These are phyloP conservation scores for Grus americana DNA, from an alignment of 2,113 vertebrate species.

Conservation along the genomic window DNA sequence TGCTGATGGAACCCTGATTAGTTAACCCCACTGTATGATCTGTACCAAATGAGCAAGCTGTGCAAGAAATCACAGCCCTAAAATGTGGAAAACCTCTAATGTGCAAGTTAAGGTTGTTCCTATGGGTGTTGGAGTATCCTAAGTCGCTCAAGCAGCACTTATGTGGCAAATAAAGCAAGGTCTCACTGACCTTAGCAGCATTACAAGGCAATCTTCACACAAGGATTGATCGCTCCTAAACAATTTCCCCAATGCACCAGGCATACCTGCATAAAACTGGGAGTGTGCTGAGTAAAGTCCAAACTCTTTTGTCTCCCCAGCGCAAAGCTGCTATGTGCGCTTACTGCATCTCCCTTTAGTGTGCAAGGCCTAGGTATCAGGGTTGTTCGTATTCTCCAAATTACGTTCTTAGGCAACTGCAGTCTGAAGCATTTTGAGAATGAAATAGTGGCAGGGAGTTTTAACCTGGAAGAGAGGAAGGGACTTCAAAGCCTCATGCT, in stretches of 20 bases:
- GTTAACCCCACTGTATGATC: not conserved
- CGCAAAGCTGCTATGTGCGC: accelerated
- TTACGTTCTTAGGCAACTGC: not conserved
- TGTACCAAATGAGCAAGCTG: not conserved
- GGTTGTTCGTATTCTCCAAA: not conserved
- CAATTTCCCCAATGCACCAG: not conserved
- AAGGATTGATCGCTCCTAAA: not conserved
- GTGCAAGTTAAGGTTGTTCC: constrained; percentile 24
- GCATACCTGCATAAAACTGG: not conserved
- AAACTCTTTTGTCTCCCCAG: not conserved
- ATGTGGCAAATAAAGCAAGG: constrained; percentile 53
- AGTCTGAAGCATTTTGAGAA: not conserved
- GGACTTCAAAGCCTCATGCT: not conserved
- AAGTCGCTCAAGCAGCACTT: constrained; percentile 53
- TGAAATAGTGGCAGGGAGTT: not conserved
- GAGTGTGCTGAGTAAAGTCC: not conserved
- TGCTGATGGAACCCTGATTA: not conserved
- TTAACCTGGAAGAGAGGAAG: not conserved
- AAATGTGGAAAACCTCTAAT: not conserved
- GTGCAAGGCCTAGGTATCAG: not conserved
- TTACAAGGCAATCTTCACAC: constrained; percentile 29
- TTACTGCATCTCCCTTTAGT: not conserved
- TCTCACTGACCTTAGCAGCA: constrained; percentile 41
- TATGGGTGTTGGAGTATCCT: constrained; percentile 22
- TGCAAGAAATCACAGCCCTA: constrained; percentile 13